These are phyloP conservation scores for Penelope pileata DNA, from an alignment of 2,113 vertebrate species.

Conservation along the genomic window DNA sequence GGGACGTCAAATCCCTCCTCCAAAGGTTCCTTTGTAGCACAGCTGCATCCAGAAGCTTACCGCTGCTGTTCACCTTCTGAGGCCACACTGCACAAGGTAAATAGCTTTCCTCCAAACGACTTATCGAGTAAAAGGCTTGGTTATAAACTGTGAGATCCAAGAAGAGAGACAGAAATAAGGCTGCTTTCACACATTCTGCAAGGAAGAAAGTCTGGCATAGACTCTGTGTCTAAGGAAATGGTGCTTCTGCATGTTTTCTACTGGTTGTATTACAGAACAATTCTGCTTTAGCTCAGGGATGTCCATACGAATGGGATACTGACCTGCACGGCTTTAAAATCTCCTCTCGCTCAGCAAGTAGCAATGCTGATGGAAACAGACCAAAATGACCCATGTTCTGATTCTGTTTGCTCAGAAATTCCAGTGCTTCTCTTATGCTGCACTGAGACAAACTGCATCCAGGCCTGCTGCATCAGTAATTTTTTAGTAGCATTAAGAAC, in stretches of 20 bases:
- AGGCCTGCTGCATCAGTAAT: not conserved
- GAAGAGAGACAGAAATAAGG: not conserved
- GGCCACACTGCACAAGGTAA: not conserved
- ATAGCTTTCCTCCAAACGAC: not conserved
- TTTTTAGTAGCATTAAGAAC: not conserved
- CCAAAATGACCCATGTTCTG: not conserved
- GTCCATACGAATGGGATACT: not conserved
- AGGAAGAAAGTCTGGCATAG: fast-evolving
- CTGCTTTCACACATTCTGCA: not conserved
- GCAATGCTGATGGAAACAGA: not conserved
- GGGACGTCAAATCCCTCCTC: not conserved
- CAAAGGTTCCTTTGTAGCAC: not conserved
- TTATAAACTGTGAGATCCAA: not conserved
- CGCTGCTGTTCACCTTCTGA: not conserved
- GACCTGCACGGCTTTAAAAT: not conserved
- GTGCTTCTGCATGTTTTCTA: not conserved
- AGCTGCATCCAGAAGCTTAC: not conserved
- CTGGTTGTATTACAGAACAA: not conserved
- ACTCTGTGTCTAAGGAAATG: not conserved
- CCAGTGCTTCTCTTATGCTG: fast-evolving
- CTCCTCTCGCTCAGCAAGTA: not conserved
- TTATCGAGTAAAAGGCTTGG: not conserved
- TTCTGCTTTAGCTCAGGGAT: not conserved
- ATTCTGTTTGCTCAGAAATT: not conserved
- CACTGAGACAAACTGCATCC: not conserved